Conservation (phyloP, 2,113 vertebrate species). For the Antechinus stuartii region DNA sequence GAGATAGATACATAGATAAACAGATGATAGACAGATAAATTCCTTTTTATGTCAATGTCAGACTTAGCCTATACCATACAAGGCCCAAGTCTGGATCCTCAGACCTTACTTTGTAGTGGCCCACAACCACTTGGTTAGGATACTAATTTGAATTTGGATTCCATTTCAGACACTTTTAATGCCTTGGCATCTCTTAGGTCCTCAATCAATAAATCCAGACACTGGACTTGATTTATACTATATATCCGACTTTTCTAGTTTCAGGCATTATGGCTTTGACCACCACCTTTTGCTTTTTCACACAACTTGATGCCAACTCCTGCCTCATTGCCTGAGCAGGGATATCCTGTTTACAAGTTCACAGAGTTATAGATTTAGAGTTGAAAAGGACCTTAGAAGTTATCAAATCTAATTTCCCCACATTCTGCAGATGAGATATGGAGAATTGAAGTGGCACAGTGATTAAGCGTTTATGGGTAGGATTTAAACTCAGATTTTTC, state of each 20-base stretch:
- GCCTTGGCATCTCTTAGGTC: not conserved
- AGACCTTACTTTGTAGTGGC: not conserved
- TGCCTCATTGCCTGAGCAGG: not conserved
- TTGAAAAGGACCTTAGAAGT: not conserved
- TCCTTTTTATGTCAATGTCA: not conserved
- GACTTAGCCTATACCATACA: not conserved
- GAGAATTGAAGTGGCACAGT: not conserved
- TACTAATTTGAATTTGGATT: not conserved
- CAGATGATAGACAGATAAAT: not conserved
- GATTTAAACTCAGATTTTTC: not conserved
- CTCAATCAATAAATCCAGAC: not conserved
- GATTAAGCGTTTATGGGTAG: not conserved
- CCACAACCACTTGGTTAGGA: not conserved
- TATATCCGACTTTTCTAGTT: not conserved
- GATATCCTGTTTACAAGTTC: not conserved
- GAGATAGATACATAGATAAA: no score
- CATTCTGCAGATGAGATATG: not conserved
- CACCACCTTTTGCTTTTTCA: not conserved
- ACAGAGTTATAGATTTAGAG: not conserved
- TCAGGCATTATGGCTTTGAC: not conserved
- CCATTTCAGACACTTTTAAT: not conserved
- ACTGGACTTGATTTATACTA: not conserved
- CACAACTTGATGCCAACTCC: not conserved
- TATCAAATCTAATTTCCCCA: not conserved
- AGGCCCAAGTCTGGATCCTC: not conserved